phyloP scores from a whole-genome alignment of 2,113 vertebrate genomes.

The Oostethus manadensis region DNA sequence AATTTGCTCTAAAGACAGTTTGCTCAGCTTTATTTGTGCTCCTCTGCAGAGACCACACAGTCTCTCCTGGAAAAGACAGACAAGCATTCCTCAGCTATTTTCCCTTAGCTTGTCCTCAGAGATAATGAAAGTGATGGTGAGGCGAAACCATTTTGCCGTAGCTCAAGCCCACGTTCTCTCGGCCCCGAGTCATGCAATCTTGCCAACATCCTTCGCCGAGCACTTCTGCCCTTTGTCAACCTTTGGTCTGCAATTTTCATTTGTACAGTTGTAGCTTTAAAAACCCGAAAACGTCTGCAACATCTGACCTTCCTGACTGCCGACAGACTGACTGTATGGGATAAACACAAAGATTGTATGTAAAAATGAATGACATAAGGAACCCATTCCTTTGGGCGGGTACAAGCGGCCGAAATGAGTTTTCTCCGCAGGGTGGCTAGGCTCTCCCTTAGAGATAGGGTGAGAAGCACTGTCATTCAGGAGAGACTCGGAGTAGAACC shows the following conservation, averaged over 20 bases:
- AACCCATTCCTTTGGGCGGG: no score
- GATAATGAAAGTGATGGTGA: conserved; percentile 59
- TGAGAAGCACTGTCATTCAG: no score
- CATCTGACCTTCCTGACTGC: not conserved
- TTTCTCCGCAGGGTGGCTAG: no score
- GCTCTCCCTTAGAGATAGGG: no score
- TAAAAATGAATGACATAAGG: no score
- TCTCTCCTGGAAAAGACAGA: conserved; percentile 44
- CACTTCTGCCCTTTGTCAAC: conserved; percentile 45
- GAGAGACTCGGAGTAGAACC: no score
- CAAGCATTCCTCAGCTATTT: conserved; percentile 47
- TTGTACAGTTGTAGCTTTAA: not conserved
- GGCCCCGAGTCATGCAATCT: conserved; percentile 47
- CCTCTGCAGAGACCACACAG: conserved; percentile 47
- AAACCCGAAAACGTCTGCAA: not conserved
- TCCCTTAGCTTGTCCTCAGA: conserved; percentile 44
- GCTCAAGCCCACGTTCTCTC: conserved; percentile 60
- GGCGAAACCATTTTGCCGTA: conserved; percentile 62
- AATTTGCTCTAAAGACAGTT: conserved; percentile 41
- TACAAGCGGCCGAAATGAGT: no score
- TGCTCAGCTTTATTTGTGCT: conserved; percentile 59
- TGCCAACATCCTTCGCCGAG: conserved; percentile 44
- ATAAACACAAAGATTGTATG: no score
- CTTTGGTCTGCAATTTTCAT: conserved; percentile 6
- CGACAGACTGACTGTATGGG: not conserved